These are phyloP conservation scores for Syritta pipiens DNA, from an alignment of 2,888 invertebrate genomes.

Conservation along the genomic window DNA sequence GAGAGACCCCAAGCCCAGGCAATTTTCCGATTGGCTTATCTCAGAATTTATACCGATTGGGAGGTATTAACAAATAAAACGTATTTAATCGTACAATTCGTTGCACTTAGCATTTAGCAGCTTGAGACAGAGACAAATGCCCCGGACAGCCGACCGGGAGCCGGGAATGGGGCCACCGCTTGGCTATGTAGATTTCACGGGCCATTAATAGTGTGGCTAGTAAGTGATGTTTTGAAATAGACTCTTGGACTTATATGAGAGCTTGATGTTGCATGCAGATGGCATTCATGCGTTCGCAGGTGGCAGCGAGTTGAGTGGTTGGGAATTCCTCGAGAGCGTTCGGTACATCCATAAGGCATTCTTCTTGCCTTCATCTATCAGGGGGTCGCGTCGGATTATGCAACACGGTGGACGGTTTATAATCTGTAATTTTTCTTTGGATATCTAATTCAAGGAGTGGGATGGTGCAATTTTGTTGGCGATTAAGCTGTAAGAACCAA, in stretches of 20 bases:
- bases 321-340: no score
- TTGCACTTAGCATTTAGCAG: constrained; percentile 60
- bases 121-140: constrained; percentile 20
- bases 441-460: no score
- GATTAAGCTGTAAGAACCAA: no score
- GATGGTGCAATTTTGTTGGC: no score
- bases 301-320: no score
- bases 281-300: no score
- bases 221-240: constrained; percentile 57
- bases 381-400: no score
- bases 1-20: not conserved
- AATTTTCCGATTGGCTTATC: constrained; percentile 59
- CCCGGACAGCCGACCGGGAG: not conserved
- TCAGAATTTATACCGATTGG: constrained; percentile 38
- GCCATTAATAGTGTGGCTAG: constrained; percentile 58
- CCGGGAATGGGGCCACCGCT: constrained; percentile 50
- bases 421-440: no score
- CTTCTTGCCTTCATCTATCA: no score
- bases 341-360: no score
- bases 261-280: no score
- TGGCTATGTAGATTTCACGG: constrained; percentile 55
- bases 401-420: no score
- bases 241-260: not conserved
- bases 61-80: constrained; percentile 23
- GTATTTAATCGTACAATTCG: constrained; percentile 52